Base-by-base conservation (phyloP, 1,140 invertebrate genomes). In the Pseudomyrmex dendroicus region DNA sequence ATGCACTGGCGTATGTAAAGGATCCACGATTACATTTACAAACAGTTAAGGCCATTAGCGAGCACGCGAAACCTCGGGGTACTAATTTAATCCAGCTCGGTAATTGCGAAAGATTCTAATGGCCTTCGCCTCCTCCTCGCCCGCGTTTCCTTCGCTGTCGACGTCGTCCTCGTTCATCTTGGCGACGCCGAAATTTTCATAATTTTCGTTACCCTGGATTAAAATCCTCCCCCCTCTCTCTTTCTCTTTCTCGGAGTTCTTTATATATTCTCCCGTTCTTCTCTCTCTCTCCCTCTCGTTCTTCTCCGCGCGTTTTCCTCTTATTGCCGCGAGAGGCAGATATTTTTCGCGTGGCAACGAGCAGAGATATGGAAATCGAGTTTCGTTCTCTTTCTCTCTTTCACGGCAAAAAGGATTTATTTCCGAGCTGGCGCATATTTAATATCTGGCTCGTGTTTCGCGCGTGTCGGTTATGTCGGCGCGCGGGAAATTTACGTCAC, bases 41-140 rank as follows among this genome's bases (percentile, higher is more conserved):
- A 89, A 89, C 86, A 89, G 88, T 89, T 88, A 86, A 83, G 85
- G 86, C 86, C 88, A 89, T 89, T 89, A 89, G 84, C 86, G 74
- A 84, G 76, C 88, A 89, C 88, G 78, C 77, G 76, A 88, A 83
- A 86, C 84, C 84, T 68, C 77, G 77, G 76, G 82, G 74, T 63
- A 85, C 86, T 90, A 86, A 88, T 90, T 84, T 90, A 84, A 86
- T 89, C 78, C 87, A 80, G 61, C 66, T 67, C 62, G 73, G 66
- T 88, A 87, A 89, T 90, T 89, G 77, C 78, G 62, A 87, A 78
- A 85, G 87, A 90, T 89, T 87, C 86, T 84, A 87, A 87, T 83
- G 87, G 74, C 72, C 83, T 82, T 84, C 84, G 77, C 72, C 73
- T 76, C 59, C 72, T 74, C 86, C 54, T 22, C 77, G 73, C 63